Evolutionary conservation across 2,888 invertebrate species (phyloP).

Genomic region (Callosobruchus maculatus): DNA sequence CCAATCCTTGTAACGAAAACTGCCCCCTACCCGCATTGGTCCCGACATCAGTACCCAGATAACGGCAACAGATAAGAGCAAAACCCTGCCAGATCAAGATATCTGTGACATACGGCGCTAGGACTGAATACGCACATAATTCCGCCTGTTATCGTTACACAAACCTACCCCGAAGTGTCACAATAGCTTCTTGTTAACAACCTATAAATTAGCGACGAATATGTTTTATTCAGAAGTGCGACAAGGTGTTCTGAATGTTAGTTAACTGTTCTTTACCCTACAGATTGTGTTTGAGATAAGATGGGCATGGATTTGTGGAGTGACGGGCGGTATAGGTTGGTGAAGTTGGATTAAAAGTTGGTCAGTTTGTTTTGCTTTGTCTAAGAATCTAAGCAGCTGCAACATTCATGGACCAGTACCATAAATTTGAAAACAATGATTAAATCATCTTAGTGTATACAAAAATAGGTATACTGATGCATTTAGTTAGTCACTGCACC

Average conservation of each 20-base stretch:
- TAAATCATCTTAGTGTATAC: too few relatives aligned
- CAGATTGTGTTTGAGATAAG: not conserved
- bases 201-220: not conserved
- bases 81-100: not conserved
- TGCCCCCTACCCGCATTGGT: not conserved
- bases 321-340: not conserved
- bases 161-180: not conserved
- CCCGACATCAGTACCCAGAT: not conserved
- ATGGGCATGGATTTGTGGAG: not conserved
- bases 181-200: not conserved
- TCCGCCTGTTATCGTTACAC: not conserved
- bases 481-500: too few relatives aligned
- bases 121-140: not conserved
- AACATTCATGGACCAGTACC: too few relatives aligned
- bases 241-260: not conserved
- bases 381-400: too few relatives aligned
- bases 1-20: too few relatives aligned
- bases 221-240: slow-evolving; percentile 1
- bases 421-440: too few relatives aligned
- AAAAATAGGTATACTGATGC: too few relatives aligned
- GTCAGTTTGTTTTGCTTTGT: too few relatives aligned
- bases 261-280: not conserved
- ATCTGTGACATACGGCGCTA: not conserved
- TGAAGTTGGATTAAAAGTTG: not conserved
- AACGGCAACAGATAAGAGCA: not conserved